These are phyloP conservation scores for Trochalopteron elliotii DNA, from an alignment of 2,113 vertebrate species.

Conservation along the genomic window DNA sequence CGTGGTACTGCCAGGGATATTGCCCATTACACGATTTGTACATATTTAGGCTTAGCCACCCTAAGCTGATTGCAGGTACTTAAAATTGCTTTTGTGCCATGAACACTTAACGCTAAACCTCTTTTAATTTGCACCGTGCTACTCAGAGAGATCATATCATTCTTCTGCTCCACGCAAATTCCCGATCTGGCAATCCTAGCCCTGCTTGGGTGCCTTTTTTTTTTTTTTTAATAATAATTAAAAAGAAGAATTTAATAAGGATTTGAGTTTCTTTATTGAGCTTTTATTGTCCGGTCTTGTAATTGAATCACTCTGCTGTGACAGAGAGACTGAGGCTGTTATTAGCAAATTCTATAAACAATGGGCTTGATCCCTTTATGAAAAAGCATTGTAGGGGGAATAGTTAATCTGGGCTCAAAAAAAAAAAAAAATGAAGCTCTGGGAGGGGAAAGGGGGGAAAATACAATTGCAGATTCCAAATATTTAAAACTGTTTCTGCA, in stretches of 20 bases:
- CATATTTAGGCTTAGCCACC: conserved; percentile 83
- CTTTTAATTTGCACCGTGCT: conserved; percentile 85
- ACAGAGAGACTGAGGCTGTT: conserved; percentile 38
- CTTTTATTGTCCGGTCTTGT: conserved; percentile 56
- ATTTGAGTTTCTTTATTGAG: conserved; percentile 63
- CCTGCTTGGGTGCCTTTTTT: neutral
- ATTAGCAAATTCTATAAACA: conserved; percentile 59
- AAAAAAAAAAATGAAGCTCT: conserved; percentile 5
- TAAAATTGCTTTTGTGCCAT: conserved; percentile 83
- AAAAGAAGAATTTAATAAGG: conserved; percentile 62
- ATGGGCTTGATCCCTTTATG: conserved; percentile 65
- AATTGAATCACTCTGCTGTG: conserved; percentile 60
- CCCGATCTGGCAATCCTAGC: conserved; percentile 67
- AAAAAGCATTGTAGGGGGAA: conserved; percentile 70
- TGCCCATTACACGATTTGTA: conserved; percentile 82
- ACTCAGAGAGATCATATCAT: conserved; percentile 78
- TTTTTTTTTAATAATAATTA: conserved; percentile 27
- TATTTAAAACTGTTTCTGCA: conserved; percentile 38
- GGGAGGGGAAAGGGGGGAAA: neutral
- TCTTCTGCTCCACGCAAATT: conserved; percentile 70
- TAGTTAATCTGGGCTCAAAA: conserved; percentile 46
- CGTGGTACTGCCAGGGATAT: conserved; percentile 81
- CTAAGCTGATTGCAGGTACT: conserved; percentile 88
- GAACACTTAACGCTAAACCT: conserved; percentile 85
- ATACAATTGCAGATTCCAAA: conserved; percentile 50